Percentiles rank a stretch among this genome's conserved stretches.
Evolutionary conservation across 2,113 vertebrate genomes (phyloP).

Genomic region (Ptilonorhynchus violaceus): DNA sequence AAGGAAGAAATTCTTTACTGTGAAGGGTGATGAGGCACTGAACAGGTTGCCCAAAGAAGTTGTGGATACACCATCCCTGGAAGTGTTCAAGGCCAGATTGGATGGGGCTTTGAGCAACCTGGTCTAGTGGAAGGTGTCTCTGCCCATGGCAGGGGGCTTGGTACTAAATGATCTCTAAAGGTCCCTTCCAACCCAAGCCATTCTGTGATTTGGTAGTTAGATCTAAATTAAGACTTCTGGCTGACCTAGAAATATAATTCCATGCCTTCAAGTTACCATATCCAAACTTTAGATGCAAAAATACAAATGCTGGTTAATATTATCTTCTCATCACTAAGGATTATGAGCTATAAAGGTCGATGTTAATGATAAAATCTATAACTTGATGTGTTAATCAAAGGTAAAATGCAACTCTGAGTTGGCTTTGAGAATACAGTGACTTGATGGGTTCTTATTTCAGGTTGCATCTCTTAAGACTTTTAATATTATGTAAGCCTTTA

Average conservation of each 20-base stretch:
- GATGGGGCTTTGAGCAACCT: not conserved
- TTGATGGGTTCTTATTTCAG: not conserved
- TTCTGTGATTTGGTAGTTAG: not conserved
- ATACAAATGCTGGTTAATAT: not conserved
- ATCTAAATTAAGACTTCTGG: not conserved
- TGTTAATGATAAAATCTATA: not conserved
- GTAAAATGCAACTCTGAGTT: not conserved
- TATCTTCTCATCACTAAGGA: not conserved
- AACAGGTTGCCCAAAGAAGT: not conserved
- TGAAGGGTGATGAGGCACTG: not conserved
- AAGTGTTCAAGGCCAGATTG: not conserved
- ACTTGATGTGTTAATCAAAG: not conserved
- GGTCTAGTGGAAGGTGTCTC: not conserved
- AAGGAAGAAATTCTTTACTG: not conserved
- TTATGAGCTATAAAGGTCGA: not conserved
- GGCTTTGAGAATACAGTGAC: not conserved
- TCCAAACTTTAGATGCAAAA: not conserved
- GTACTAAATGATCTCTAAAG: not conserved
- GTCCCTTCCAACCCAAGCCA: not conserved
- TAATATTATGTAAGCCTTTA: not conserved
- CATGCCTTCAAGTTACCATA: not conserved
- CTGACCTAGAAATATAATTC: not conserved
- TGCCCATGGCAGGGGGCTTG: fast-evolving
- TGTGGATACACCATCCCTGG: not conserved
- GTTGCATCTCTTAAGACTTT: not conserved